A percentile compares a stretch with the other conserved stretches of the same genome.
Conservation (phyloP, 2,888 invertebrate species). For the Callimorpha dominula region DNA sequence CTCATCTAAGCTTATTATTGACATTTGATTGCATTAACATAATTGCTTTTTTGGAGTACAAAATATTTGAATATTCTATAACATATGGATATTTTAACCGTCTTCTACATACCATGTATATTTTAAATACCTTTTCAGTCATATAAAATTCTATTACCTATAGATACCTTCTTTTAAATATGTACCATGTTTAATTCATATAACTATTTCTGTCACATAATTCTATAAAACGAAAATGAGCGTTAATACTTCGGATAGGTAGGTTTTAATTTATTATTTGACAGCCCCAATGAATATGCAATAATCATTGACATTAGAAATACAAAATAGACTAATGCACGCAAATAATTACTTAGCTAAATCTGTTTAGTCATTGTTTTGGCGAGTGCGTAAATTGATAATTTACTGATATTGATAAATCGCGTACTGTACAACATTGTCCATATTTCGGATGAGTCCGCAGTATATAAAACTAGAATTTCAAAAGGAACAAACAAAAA, state of each 20-base stretch:
- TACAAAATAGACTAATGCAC: background rate
- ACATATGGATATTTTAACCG: background rate
- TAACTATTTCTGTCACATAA: background rate
- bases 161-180: background rate
- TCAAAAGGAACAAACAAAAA: constrained; percentile 24
- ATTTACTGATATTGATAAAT: constrained; percentile 32
- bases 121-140: background rate
- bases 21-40: no score
- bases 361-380: constrained; percentile 43
- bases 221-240: background rate
- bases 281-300: constrained; percentile 9
- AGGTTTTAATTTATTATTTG: background rate
- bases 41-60: background rate
- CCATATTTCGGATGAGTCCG: constrained; percentile 33
- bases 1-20: no score
- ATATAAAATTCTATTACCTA: background rate
- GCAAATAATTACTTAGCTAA: constrained; percentile 32
- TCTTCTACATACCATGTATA: background rate
- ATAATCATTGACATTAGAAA: constrained; percentile 20
- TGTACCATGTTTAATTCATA: background rate
- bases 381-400: constrained; percentile 23
- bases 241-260: background rate
- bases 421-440: constrained; percentile 14
- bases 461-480: constrained; percentile 17
- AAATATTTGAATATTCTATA: background rate